Evolutionary conservation across 1,140 invertebrate genomes (phyloP).

Genomic region (Zaprionus vittiger): DNA sequence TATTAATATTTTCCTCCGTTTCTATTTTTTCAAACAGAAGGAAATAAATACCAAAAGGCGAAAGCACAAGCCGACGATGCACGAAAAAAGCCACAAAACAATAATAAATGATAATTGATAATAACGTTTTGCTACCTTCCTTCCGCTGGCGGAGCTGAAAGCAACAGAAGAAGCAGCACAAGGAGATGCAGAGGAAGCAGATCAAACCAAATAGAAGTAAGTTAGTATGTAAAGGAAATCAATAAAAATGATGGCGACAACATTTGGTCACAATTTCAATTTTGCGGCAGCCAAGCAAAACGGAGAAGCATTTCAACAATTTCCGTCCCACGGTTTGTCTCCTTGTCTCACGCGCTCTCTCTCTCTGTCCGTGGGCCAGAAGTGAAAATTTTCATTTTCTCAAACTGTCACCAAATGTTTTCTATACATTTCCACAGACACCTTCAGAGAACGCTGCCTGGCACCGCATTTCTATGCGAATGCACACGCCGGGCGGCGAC

Average conservation of each 20-base stretch:
- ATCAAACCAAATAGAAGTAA: conserved; percentile 57
- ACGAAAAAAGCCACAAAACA: conserved; percentile 54
- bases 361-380: conserved; percentile 2
- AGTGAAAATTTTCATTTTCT: conserved; percentile 76
- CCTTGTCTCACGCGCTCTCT: not conserved
- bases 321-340: conserved; percentile 47
- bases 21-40: not conserved
- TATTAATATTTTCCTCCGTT: not conserved
- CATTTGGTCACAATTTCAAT: conserved; percentile 80
- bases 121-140: conserved; percentile 78
- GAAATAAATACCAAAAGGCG: conserved; percentile 37
- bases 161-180: conserved; percentile 25
- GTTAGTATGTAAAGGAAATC: conserved; percentile 67
- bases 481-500: conserved; percentile 62
- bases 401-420: conserved; percentile 49
- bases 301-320: conserved; percentile 70
- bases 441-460: conserved; percentile 41
- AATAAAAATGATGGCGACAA: conserved; percentile 75
- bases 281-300: conserved; percentile 48
- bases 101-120: conserved; percentile 82
- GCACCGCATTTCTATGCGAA: conserved; percentile 70
- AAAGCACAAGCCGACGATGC: conserved; percentile 43
- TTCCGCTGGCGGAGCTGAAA: not conserved
- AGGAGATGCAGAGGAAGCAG: conserved; percentile 41
- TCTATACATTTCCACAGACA: conserved; percentile 70